Evolutionary conservation across 2,888 invertebrate species (phyloP).

Genomic region (Linnaemya vulpina): DNA sequence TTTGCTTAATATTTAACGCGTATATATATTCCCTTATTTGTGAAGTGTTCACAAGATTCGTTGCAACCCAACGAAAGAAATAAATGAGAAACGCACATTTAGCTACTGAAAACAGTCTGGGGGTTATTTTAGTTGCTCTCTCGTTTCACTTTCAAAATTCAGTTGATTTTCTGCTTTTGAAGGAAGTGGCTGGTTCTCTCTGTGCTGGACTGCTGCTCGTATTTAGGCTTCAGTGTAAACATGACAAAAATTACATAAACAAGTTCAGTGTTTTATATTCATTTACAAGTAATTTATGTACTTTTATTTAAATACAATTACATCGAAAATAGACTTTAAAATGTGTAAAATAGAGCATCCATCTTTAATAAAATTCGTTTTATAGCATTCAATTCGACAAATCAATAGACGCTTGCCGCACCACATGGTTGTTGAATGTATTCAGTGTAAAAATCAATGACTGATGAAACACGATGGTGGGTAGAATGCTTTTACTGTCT

Average conservation of each 20-base stretch:
- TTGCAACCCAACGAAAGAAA: neutral
- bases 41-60: slow-evolving; percentile 3
- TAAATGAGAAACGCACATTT: neutral
- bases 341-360: slow-evolving; percentile 15
- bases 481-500: neutral
- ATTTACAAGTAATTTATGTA: neutral
- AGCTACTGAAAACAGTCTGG: neutral
- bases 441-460: neutral
- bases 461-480: neutral
- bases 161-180: slow-evolving; percentile 17
- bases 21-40: neutral
- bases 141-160: neutral
- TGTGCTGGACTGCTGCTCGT: neutral
- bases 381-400: slow-evolving; percentile 14
- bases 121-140: slow-evolving; percentile 9
- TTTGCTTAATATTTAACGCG: neutral
- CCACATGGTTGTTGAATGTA: slow-evolving; percentile 19
- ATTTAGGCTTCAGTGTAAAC: neutral
- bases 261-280: neutral
- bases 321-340: neutral
- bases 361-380: neutral
- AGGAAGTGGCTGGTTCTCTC: neutral
- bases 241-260: slow-evolving; percentile 34
- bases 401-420: slow-evolving; percentile 47
- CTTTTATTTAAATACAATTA: neutral